Conservation (phyloP, 2,797 vertebrate genomes). For the Monodelphis domestica region DNA sequence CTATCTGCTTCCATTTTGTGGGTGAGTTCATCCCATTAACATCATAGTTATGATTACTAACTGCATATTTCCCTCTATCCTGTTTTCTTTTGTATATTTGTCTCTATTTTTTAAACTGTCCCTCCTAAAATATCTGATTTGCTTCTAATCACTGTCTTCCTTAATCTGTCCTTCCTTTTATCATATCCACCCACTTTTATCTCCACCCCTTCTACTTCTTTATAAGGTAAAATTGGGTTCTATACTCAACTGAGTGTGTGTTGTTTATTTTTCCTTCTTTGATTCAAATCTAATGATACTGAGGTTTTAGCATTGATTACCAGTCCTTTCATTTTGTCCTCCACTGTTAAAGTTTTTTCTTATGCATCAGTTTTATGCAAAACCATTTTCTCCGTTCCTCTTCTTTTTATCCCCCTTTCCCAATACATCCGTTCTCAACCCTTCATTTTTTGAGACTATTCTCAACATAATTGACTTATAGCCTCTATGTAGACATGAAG, state of each 20-base stretch:
- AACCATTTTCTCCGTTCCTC: not conserved
- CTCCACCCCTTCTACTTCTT: too few species aligned
- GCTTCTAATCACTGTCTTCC: too few species aligned
- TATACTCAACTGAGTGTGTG: too few species aligned
- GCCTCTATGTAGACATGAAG: conserved; percentile 4
- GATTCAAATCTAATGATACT: too few species aligned
- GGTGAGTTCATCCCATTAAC: not conserved
- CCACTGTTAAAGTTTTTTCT: not conserved
- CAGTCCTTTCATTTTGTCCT: not conserved
- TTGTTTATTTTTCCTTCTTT: too few species aligned
- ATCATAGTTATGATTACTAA: not conserved
- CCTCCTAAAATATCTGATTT: too few species aligned
- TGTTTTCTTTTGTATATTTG: not conserved
- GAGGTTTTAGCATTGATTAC: too few species aligned
- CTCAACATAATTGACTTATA: not conserved
- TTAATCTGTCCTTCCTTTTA: too few species aligned
- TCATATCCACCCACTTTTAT: too few species aligned
- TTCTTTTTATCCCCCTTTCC: not conserved
- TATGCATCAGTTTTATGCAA: not conserved
- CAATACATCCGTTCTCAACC: not conserved
- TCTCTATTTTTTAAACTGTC: not conserved
- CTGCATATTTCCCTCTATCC: not conserved
- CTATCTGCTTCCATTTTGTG: not conserved
- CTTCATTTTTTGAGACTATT: not conserved
- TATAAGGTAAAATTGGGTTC: too few species aligned